Evolutionary conservation across 1,140 invertebrate species (phyloP).

Genomic region (Drosophila jambulina): DNA sequence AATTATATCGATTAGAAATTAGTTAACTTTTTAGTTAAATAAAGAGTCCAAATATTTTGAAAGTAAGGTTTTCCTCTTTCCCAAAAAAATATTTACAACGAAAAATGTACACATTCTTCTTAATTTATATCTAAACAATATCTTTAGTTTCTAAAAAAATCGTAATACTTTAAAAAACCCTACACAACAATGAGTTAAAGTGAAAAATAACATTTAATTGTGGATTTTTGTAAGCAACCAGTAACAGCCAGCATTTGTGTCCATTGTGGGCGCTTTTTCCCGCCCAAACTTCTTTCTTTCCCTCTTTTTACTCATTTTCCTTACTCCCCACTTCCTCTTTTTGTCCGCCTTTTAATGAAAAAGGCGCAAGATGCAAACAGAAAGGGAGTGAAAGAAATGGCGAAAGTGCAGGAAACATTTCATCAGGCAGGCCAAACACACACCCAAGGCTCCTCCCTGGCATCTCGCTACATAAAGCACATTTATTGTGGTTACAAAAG

Average conservation of each 20-base stretch:
- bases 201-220: slow-evolving; percentile 10
- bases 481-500: slow-evolving; percentile 83
- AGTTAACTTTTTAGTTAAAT: too few species aligned
- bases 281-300: slow-evolving; percentile 8
- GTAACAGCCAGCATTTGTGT: neutral
- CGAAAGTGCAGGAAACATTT: slow-evolving; percentile 81
- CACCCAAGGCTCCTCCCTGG: slow-evolving; percentile 2
- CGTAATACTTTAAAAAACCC: neutral
- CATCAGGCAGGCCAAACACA: slow-evolving; percentile 59
- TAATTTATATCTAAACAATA: too few species aligned
- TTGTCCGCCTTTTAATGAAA: slow-evolving; percentile 48
- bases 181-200: neutral
- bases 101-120: too few species aligned
- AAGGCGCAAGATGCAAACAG: slow-evolving; percentile 62
- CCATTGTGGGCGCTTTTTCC: slow-evolving; percentile 20
- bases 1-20: too few species aligned
- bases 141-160: too few species aligned
- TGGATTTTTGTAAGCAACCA: neutral
- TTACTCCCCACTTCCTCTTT: neutral
- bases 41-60: too few species aligned
- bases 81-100: neutral
- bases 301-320: slow-evolving; percentile 5
- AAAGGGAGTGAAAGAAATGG: slow-evolving; percentile 40
- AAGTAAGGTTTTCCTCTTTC: neutral
- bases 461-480: slow-evolving; percentile 78